A percentile compares a stretch with the other conserved stretches of the same genome.
Conservation (phyloP, 1,140 invertebrate genomes). For the Drosophila pruinosa region DNA sequence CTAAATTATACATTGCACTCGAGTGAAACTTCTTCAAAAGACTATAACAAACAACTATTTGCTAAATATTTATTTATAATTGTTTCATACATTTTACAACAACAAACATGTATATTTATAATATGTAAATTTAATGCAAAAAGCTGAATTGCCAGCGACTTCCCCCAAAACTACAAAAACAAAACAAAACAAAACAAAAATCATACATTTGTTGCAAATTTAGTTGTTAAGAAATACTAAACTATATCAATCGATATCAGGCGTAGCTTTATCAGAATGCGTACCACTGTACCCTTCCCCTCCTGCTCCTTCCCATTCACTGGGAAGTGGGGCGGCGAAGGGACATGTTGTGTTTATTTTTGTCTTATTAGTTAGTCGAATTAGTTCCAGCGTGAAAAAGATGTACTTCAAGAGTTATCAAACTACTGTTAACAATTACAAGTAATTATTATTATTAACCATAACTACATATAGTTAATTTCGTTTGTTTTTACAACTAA, state of each 20-base stretch:
- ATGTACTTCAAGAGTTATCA: constrained; percentile 55
- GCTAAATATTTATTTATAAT: constrained; percentile 79
- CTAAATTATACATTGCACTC: constrained; percentile 45
- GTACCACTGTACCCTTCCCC: constrained; percentile 8
- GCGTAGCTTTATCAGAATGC: constrained; percentile 67
- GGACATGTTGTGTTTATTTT: constrained; percentile 27
- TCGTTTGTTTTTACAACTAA: constrained; percentile 58
- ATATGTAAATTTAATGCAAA: constrained; percentile 50
- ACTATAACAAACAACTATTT: constrained; percentile 72
- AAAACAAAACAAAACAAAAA: constrained; percentile 19
- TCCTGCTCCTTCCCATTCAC: background rate
- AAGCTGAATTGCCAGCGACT: background rate
- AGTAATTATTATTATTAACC: constrained; percentile 53
- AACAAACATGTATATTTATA: constrained; percentile 43
- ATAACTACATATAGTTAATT: constrained; percentile 55
- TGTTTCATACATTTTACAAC: constrained; percentile 64
- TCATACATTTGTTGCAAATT: constrained; percentile 64
- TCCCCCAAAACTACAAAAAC: background rate
- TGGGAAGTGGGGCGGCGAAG: background rate
- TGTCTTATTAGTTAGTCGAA: constrained; percentile 70
- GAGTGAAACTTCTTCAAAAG: constrained; percentile 75
- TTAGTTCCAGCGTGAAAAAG: constrained; percentile 58
- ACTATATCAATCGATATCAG: constrained; percentile 65
- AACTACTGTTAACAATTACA: constrained; percentile 59
- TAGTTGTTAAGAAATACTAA: constrained; percentile 61